phyloP scores from a whole-genome alignment of 2,113 vertebrate genomes.

The Phyllostomus discolor region DNA sequence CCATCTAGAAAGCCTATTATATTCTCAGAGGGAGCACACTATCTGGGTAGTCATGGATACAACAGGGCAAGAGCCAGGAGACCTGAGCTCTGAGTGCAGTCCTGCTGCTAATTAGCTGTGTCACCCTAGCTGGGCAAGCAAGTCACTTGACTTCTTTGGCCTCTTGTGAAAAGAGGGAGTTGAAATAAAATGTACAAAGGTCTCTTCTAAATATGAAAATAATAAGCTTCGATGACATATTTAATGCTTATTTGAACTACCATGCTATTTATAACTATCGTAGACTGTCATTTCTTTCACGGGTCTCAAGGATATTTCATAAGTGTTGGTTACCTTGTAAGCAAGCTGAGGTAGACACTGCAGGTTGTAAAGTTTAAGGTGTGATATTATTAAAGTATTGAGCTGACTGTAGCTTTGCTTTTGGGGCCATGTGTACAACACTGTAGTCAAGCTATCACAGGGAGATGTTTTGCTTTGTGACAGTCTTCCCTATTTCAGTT shows the following conservation, averaged over 20 bases:
- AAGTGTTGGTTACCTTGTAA: not conserved
- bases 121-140: not conserved
- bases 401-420: not conserved
- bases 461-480: not conserved
- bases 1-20: not conserved
- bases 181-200: not conserved
- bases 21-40: not conserved
- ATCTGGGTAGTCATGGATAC: slow-evolving; percentile 29
- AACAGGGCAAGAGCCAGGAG: not conserved
- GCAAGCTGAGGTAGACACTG: not conserved
- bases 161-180: not conserved
- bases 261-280: not conserved
- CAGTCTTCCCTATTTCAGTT: not conserved
- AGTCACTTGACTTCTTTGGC: not conserved
- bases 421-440: not conserved
- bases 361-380: not conserved
- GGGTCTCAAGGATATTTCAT: not conserved
- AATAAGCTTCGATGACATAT: not conserved
- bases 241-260: not conserved
- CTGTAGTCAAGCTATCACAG: not conserved
- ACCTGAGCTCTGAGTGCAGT: not conserved
- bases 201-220: not conserved
- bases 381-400: not conserved
- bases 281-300: not conserved
- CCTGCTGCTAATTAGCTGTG: not conserved